These are phyloP conservation scores for Thunnus albacares DNA, from an alignment of 2,797 vertebrate genomes.

Conservation along the genomic window DNA sequence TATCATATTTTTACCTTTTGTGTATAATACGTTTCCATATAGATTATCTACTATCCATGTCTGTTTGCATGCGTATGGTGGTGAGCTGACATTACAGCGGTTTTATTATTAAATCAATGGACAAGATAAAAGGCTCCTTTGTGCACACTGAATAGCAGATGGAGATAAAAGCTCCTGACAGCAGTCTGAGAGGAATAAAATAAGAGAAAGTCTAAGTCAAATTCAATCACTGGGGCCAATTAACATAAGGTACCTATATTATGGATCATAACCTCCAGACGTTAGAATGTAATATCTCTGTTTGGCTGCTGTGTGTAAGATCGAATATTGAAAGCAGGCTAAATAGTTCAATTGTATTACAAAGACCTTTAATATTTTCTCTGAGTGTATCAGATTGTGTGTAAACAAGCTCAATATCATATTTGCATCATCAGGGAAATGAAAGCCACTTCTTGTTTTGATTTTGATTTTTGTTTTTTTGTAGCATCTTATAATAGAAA, in stretches of 20 bases:
- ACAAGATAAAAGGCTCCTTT: conserved; percentile 67
- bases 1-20: background rate
- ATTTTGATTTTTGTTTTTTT: background rate
- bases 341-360: background rate
- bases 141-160: conserved; percentile 54
- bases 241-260: conserved; percentile 45
- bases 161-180: conserved; percentile 62
- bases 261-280: conserved; percentile 37
- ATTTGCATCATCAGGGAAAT: background rate
- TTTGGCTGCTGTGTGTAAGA: conserved; percentile 32
- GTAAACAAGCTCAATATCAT: background rate
- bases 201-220: conserved; percentile 39
- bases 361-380: background rate
- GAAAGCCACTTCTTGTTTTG: conserved; percentile 2
- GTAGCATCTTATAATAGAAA: background rate
- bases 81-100: conserved; percentile 40
- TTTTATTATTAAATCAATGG: conserved; percentile 76
- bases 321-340: background rate
- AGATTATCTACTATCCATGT: conserved; percentile 4
- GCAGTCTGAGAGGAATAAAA: conserved; percentile 56
- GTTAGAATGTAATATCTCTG: conserved; percentile 6
- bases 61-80: conserved; percentile 39
- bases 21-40: conserved; percentile 17
- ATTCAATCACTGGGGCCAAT: conserved; percentile 58
- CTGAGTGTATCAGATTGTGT: background rate